Evolutionary conservation across 2,113 vertebrate genomes (phyloP).

Genomic region (Misgurnus anguillicaudatus): DNA sequence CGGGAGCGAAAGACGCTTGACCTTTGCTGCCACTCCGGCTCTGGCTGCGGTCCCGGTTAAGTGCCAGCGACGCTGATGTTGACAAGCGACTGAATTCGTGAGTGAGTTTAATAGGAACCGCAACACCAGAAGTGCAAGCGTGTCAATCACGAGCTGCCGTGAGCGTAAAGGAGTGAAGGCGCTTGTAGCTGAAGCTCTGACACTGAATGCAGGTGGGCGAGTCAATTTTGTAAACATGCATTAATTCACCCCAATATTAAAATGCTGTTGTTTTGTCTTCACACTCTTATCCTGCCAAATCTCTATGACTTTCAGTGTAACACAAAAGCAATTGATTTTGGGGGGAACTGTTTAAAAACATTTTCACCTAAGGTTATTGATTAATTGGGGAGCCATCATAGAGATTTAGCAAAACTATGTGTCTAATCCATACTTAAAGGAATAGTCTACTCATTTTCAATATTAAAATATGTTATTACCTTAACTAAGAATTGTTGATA

Average conservation of each 20-base stretch:
- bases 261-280: too few relatives aligned
- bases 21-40: slow-evolving; percentile 40
- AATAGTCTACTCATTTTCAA: too few relatives aligned
- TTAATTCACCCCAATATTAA: neutral
- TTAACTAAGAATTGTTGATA: too few relatives aligned
- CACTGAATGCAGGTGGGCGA: neutral
- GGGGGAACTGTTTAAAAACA: too few relatives aligned
- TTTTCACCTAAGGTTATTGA: too few relatives aligned
- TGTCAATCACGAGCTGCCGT: slow-evolving; percentile 40
- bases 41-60: slow-evolving; percentile 38
- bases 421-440: too few relatives aligned
- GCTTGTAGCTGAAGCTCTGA: slow-evolving; percentile 6
- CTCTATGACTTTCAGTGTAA: too few relatives aligned
- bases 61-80: slow-evolving; percentile 37
- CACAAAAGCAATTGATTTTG: too few relatives aligned
- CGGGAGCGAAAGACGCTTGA: slow-evolving; percentile 25
- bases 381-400: too few relatives aligned
- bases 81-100: slow-evolving; percentile 39
- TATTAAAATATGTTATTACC: too few relatives aligned
- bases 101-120: slow-evolving; percentile 52
- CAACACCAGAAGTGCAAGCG: slow-evolving; percentile 34
- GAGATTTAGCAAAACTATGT: too few relatives aligned
- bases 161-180: neutral
- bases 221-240: slow-evolving; percentile 4
- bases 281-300: too few relatives aligned